Percentiles rank a stretch among this genome's conserved stretches.
Evolutionary conservation across 1,140 invertebrate species (phyloP).

Genomic region (Magallana gigas): DNA sequence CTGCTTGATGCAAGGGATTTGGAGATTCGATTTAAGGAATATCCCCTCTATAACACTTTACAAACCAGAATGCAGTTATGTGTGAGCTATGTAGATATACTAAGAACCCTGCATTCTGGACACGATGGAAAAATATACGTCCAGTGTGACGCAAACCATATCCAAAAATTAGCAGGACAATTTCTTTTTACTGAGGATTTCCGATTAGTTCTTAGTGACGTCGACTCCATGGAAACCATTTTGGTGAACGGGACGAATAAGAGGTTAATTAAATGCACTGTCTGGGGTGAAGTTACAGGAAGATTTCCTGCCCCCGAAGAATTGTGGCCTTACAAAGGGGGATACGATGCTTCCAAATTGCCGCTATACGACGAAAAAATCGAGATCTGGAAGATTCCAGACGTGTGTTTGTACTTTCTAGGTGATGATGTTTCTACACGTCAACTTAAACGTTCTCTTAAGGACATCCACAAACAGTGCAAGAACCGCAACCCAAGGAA

Average conservation of each 20-base stretch:
- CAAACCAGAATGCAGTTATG: background rate
- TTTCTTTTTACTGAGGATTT: background rate
- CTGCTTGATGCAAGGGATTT: background rate
- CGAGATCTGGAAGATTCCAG: constrained; percentile 23
- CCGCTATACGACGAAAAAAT: constrained; percentile 18
- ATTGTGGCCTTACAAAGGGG: background rate
- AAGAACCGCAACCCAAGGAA: background rate
- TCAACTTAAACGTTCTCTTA: constrained; percentile 2
- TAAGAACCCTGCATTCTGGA: background rate
- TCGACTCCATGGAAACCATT: constrained; percentile 6
- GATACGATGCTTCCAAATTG: background rate
- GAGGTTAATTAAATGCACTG: background rate
- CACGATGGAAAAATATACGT: background rate
- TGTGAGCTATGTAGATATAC: background rate
- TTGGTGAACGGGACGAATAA: background rate
- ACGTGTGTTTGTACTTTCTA: background rate
- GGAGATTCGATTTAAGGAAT: background rate
- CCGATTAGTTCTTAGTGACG: constrained; percentile 11
- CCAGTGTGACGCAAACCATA: background rate
- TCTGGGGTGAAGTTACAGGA: background rate
- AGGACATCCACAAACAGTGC: background rate
- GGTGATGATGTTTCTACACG: background rate
- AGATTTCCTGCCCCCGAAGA: background rate
- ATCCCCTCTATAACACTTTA: background rate
- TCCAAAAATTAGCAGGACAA: background rate